Evolutionary conservation across 2,113 vertebrate species (phyloP).

Genomic region (Bagarius yarrelli): DNA sequence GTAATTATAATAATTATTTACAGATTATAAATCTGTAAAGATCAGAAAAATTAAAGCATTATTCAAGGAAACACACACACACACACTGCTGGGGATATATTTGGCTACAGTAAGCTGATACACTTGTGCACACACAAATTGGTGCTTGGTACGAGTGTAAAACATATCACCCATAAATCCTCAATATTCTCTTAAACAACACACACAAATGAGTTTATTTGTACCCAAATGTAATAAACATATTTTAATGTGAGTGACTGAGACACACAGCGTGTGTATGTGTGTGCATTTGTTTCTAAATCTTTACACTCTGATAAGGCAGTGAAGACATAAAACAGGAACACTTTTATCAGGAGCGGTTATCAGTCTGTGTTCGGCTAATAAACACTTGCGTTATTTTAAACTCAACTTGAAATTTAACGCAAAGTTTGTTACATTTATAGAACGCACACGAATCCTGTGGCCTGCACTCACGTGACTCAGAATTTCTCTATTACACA

Average conservation of each 20-base stretch:
- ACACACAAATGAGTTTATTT: background rate
- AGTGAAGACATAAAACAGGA: background rate
- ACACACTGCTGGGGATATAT: conserved; percentile 39
- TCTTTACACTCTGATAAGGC: background rate
- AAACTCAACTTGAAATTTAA: background rate
- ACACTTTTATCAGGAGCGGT: background rate
- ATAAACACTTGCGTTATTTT: background rate
- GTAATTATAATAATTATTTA: no score
- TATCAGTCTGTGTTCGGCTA: background rate
- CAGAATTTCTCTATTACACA: no score
- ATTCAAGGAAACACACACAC: background rate
- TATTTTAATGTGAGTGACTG: background rate
- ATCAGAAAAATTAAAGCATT: no score
- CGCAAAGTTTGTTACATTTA: background rate
- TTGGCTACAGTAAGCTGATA: conserved; percentile 41
- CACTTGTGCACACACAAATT: background rate
- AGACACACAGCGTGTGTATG: background rate
- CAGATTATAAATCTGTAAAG: no score
- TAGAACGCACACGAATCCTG: background rate
- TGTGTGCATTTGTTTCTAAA: background rate
- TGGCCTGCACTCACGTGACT: background rate
- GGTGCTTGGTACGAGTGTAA: background rate
- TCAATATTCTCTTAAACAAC: no score
- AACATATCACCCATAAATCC: no score
- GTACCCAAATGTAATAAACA: background rate